These are phyloP conservation scores for Portunus trituberculatus DNA, from an alignment of 1,140 invertebrate genomes.

Conservation along the genomic window DNA sequence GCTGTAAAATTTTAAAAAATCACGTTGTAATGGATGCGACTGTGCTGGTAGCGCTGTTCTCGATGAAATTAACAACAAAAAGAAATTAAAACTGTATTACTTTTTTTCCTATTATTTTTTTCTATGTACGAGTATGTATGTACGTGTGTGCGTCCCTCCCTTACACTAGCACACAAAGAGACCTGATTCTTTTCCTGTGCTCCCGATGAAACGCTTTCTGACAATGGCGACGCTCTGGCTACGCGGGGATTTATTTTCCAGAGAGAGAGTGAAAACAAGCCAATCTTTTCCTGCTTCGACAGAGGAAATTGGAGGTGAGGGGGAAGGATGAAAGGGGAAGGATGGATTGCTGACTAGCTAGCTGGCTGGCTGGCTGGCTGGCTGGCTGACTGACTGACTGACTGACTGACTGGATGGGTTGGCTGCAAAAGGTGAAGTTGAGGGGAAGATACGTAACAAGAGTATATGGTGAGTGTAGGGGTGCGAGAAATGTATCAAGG, in stretches of 20 bases:
- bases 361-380: too few species aligned
- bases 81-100: neutral
- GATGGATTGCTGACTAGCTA: too few species aligned
- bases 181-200: neutral
- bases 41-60: neutral
- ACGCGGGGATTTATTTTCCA: slow-evolving; percentile 1
- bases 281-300: neutral
- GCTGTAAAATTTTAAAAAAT: neutral
- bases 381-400: too few species aligned
- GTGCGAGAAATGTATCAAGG: too few species aligned
- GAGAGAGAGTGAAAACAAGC: neutral
- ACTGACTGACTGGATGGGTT: too few species aligned
- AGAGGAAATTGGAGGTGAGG: neutral
- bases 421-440: too few species aligned
- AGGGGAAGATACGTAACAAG: too few species aligned
- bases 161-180: neutral
- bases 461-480: too few species aligned
- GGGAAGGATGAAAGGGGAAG: neutral
- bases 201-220: slow-evolving; percentile 10
- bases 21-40: neutral
- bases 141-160: neutral
- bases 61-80: neutral
- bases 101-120: too few species aligned
- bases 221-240: neutral
- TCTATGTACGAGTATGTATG: too few species aligned